Base-by-base conservation (phyloP, 1,140 invertebrate genomes). In the Drosophila gunungcola region DNA sequence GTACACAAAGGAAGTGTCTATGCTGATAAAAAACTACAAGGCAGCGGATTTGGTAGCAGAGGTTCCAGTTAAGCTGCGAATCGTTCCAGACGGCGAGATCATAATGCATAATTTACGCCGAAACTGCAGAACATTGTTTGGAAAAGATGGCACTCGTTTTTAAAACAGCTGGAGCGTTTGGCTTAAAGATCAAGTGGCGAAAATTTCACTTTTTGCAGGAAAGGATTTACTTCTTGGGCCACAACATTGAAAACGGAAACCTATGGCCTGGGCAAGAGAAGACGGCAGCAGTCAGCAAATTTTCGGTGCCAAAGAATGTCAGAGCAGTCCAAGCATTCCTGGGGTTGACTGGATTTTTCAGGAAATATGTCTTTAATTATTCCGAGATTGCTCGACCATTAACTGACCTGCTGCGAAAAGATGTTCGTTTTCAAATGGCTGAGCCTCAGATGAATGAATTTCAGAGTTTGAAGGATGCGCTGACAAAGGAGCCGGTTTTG, bases 1-100 rank as follows among this genome's bases (percentile, higher is more conserved):
- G 38, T 41, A 10, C 2, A 9, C 29, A 21, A 36, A 34, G 1
- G n/a, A n/a, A n/a, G n/a, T n/a, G n/a, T n/a, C n/a, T n/a, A n/a
- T n/a, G n/a, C n/a, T n/a, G n/a, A n/a, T n/a, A n/a, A n/a, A n/a
- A n/a, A n/a, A n/a, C n/a, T n/a, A n/a, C n/a, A n/a, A n/a, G n/a
- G n/a, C n/a, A n/a, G n/a, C n/a, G n/a, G n/a, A 42, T 41, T 12
- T 0, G 0, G 12, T 42, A 5, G 21, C 36, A 29, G 38, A 27
- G 21, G 53, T 41, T 42, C 27, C 41, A 25, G 29, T 57, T 3
- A 45, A 32, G 55, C 29, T 34, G 13, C 10, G 13, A 21, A 16
- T 56, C 3, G 13, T 34, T 9, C 39, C 55, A 4, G 41, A 57
- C 21, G 55, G 41, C 4, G n/a, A 57, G 13, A 57, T 43, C 13